phyloP scores from a whole-genome alignment of 2,888 invertebrate species.

The Schizaphis graminum region DNA sequence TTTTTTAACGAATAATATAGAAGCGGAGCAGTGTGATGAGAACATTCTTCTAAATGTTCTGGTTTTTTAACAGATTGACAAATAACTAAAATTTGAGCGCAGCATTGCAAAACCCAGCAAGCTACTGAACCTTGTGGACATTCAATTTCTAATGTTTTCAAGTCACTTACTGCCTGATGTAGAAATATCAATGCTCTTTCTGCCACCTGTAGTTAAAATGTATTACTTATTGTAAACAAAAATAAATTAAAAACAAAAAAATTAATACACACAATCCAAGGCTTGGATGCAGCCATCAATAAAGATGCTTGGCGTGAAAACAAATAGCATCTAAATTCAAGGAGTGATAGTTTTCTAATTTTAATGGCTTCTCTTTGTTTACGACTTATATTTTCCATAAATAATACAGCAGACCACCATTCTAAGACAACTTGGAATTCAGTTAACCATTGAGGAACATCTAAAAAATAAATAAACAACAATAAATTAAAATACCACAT shows the following conservation, averaged over 20 bases:
- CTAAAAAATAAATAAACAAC: conserved; percentile 71
- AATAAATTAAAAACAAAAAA: neutral
- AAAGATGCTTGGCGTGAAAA: conserved; percentile 93
- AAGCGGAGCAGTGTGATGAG: conserved; percentile 86
- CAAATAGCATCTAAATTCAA: conserved; percentile 94
- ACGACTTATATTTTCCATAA: conserved; percentile 76
- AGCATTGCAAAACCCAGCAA: conserved; percentile 92
- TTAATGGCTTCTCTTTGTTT: conserved; percentile 73
- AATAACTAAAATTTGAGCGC: conserved; percentile 87
- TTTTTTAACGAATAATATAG: conserved; percentile 92
- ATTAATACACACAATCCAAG: conserved; percentile 80
- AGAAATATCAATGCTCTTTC: conserved; percentile 90
- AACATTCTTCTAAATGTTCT: conserved; percentile 79
- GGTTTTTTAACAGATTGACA: conserved; percentile 80
- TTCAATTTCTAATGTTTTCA: conserved; percentile 83
- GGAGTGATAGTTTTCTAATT: conserved; percentile 75
- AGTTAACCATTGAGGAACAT: conserved; percentile 87
- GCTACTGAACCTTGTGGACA: conserved; percentile 87
- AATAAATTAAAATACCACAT: neutral
- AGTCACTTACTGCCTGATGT: conserved; percentile 89
- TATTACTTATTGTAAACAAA: neutral
- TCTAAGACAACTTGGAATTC: conserved; percentile 85
- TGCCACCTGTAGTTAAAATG: conserved; percentile 78
- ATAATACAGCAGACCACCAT: conserved; percentile 86
- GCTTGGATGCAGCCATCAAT: conserved; percentile 80